phyloP scores from a whole-genome alignment of 2,888 invertebrate species.

The Sepioteuthis lessoniana region DNA sequence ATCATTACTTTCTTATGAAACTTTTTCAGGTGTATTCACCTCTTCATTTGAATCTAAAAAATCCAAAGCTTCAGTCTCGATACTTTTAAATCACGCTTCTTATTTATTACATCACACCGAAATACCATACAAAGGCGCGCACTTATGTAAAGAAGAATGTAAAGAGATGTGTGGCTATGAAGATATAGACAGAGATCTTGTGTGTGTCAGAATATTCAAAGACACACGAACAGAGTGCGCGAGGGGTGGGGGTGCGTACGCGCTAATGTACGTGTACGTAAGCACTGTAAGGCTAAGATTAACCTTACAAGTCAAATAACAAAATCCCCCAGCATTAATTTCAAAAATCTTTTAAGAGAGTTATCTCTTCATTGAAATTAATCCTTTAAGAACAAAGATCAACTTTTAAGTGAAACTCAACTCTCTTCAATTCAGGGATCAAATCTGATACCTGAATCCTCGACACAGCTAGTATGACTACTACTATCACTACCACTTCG shows the following conservation, averaged over 20 bases:
- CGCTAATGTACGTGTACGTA: background rate
- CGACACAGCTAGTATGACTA: background rate
- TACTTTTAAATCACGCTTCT: too few species aligned
- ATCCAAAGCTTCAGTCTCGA: too few species aligned
- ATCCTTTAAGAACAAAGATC: background rate
- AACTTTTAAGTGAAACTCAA: background rate
- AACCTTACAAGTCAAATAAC: background rate
- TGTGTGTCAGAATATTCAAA: background rate
- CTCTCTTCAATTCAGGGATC: background rate
- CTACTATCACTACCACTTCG: background rate
- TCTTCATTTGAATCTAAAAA: too few species aligned
- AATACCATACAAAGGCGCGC: too few species aligned
- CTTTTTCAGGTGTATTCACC: too few species aligned
- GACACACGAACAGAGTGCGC: background rate
- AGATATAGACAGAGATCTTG: background rate
- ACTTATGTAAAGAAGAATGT: background rate
- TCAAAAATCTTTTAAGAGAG: constrained; percentile 18
- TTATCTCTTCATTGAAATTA: background rate
- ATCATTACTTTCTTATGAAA: too few species aligned
- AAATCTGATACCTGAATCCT: background rate
- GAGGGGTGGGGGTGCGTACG: background rate
- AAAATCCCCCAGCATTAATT: background rate
- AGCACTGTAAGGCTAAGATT: background rate
- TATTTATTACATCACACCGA: too few species aligned
- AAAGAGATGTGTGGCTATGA: background rate